phyloP scores from a whole-genome alignment of 2,113 vertebrate species.

The Ornithorhynchus anatinus region DNA sequence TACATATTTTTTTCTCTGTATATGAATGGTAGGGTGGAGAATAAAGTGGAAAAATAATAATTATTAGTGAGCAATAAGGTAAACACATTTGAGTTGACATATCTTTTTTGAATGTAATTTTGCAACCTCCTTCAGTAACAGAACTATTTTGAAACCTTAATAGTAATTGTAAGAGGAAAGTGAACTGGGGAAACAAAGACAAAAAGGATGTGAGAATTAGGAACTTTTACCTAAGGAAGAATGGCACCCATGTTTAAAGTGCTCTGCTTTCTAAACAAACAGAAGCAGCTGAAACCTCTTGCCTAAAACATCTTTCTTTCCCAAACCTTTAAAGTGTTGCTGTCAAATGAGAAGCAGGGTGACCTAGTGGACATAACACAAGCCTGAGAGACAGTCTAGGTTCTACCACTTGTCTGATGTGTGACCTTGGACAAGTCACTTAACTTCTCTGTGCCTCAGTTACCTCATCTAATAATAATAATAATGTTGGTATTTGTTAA shows the following conservation, averaged over 20 bases:
- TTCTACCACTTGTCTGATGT: too few relatives aligned
- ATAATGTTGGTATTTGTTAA: too few relatives aligned
- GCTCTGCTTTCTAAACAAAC: not conserved
- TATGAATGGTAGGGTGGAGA: not conserved
- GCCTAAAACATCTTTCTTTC: not conserved
- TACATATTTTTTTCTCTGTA: too few relatives aligned
- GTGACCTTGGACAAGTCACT: too few relatives aligned
- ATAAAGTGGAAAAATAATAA: not conserved
- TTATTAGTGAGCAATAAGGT: not conserved
- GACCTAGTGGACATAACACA: too few relatives aligned
- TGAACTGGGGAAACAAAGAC: not conserved
- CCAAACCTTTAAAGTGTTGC: not conserved
- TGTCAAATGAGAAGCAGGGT: not conserved
- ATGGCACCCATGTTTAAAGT: not conserved
- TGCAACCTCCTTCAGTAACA: not conserved
- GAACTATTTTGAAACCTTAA: not conserved
- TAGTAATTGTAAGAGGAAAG: not conserved
- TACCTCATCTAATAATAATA: too few relatives aligned
- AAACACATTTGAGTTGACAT: slow-evolving; percentile 14
- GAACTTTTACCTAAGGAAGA: not conserved
- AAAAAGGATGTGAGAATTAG: not conserved
- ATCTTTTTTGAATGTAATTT: not conserved
- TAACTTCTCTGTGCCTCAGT: too few relatives aligned
- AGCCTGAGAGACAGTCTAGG: too few relatives aligned
- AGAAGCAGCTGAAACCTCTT: not conserved